Evolutionary conservation across 2,113 vertebrate genomes (phyloP).

Genomic region (Anas platyrhynchos): DNA sequence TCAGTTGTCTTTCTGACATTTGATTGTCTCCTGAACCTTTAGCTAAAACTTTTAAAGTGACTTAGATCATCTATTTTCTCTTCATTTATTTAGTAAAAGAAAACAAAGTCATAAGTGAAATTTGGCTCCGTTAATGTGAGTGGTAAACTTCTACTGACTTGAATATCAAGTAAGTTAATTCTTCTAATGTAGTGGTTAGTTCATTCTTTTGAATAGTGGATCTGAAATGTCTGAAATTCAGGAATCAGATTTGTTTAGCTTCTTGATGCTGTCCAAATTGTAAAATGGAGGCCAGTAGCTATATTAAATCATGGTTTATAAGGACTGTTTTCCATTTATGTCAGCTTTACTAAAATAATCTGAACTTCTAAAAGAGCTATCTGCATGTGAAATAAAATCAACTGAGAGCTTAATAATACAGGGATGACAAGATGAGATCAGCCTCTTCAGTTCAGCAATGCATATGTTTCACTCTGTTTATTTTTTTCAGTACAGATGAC

Average conservation of each 20-base stretch:
- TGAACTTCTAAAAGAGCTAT: not conserved
- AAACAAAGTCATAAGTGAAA: not conserved
- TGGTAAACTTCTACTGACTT: not conserved
- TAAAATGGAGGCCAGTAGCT: not conserved
- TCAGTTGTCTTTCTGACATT: not conserved
- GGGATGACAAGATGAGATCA: not conserved
- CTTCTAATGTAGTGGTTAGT: not conserved
- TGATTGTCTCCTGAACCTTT: not conserved
- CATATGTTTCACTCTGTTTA: not conserved
- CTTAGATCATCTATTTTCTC: not conserved
- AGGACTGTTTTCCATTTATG: not conserved
- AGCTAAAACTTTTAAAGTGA: not conserved
- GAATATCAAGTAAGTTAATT: not conserved
- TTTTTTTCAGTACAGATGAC: not conserved
- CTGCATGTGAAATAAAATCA: not conserved
- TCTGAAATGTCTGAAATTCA: not conserved
- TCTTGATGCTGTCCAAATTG: not conserved
- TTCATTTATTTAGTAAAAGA: not conserved
- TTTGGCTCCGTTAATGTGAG: not conserved
- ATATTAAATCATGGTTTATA: not conserved
- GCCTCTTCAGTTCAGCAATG: not conserved
- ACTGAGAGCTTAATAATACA: not conserved
- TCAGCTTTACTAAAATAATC: not conserved
- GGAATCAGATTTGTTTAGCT: not conserved
- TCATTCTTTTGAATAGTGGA: not conserved